phyloP scores from a whole-genome alignment of 2,888 invertebrate species.

The Sesia apiformis region DNA sequence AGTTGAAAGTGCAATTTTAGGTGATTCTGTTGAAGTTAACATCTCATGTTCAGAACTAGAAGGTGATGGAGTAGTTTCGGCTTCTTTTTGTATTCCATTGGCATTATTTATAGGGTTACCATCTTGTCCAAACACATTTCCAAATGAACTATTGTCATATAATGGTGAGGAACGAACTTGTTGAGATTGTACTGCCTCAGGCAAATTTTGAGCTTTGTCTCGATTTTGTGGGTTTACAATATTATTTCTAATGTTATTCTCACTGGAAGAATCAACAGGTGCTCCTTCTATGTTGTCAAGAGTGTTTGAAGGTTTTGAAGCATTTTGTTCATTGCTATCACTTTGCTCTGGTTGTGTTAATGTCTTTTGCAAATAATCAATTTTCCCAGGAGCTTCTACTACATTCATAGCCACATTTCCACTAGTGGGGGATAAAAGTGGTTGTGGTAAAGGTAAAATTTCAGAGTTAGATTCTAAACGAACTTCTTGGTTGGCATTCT shows the following conservation, averaged over 20 bases:
- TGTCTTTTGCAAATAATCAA: conserved; percentile 21
- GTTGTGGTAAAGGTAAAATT: conserved; percentile 12
- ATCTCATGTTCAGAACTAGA: too few species aligned
- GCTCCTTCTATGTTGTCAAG: too few species aligned
- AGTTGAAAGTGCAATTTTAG: too few species aligned
- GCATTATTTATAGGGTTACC: neutral
- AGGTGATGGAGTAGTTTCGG: too few species aligned
- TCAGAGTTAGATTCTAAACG: conserved; percentile 1
- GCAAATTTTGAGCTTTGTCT: neutral
- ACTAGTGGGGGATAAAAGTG: conserved; percentile 15
- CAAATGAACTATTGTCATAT: neutral
- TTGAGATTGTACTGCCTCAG: neutral
- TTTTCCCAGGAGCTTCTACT: conserved; percentile 25
- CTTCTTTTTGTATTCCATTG: neutral
- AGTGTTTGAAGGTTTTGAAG: conserved; percentile 10
- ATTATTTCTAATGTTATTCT: neutral
- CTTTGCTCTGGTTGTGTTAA: conserved; percentile 17
- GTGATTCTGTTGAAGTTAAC: too few species aligned
- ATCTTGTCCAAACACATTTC: neutral
- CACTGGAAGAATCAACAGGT: too few species aligned
- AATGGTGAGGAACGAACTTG: too few species aligned
- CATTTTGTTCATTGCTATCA: conserved; percentile 29
- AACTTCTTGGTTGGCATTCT: conserved; percentile 3
- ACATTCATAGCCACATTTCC: conserved; percentile 12
- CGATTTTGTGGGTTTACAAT: neutral